Evolutionary conservation across 2,113 vertebrate genomes (phyloP), one percentile per base, ranked within the genome.

Genomic region (Oryzias woworae): DNA sequence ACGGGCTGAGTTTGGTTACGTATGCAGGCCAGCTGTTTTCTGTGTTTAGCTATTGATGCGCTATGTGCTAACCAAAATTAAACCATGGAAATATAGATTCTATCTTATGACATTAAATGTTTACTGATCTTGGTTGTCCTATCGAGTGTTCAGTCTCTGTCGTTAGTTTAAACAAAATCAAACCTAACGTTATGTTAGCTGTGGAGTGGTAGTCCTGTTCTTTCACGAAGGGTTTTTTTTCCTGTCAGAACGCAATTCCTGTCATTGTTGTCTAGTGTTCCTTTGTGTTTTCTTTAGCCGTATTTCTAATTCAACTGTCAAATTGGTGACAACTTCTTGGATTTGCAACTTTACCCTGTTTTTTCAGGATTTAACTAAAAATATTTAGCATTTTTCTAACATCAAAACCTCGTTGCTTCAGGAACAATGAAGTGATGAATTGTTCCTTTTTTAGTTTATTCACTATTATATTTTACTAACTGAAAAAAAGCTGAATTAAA

Each of bases 21-120:
- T 86, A 55, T 77, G 45, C 88, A 80, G 86, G 80, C 85, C 86
- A 88, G 85, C 86, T 87, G 86, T 90, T 87, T 46, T 62, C 73
- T 72, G 75, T 57, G 45, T 36, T 58, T 69, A 70, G 77, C 81
- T 72, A 69, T 58, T 58, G 82, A 65, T 81, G 78, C 67, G 65
- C 67, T 65, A 36, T n/a, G 18, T 22, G 50, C 16, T 76, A 61
- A 41, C 56, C 14, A 12, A 36, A 36, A 36, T 8, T 2, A 36
- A 36, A 36, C 36, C 26, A 12, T 36, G 8, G 1, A 36, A 12
- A 36, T 10, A 36, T 36, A 36, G 36, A 36, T 36, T 36, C 36
- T 12, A 36, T 8, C 36, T 36, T 36, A 36, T 8, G 10, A 10
- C 31, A 36, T 36, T 10, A 36, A 2, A 36, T 36, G 36, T 55